Evolutionary conservation across 2,113 vertebrate genomes (phyloP), one percentile per base, ranked within the genome.

Genomic region (Stegastes partitus): DNA sequence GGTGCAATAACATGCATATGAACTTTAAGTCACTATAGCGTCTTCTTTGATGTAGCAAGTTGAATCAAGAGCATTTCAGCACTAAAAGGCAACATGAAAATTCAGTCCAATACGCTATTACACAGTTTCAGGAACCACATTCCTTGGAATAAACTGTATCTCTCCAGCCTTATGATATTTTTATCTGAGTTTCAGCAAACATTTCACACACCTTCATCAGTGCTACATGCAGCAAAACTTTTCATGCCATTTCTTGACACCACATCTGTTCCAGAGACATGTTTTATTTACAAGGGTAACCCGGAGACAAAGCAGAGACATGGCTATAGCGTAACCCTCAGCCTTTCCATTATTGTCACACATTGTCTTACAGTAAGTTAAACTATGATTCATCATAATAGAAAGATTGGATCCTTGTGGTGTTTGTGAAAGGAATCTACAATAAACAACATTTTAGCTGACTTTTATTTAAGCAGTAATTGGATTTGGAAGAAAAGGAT

Each of bases 391-490:
- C 42, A 62, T 71, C 44, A 57, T 65, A 71, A 83, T 47, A 68
- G 58, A 65, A 81, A 88, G 50, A 85, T 68, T 81, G 74, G 70
- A 84, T 88, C 72, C 69, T 64, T 86, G 57, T 86, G 79, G 39
- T 68, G 57, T 72, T 80, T 59, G 14, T 73, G 56, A 82, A 44
- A 23, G 7, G 4, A 63, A n/a, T 84, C 59, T 70, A 85, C 83
- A 77, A 69, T 10, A 89, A 87, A 86, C 67, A 88, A 5, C 19
- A 58, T 83, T 76, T 75, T 61, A 67, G 39, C 51, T 76, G 70
- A 39, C 18, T 34, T 67, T 70, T 31, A 50, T 65, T 77, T 77
- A 11, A 78, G 39, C 42, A 50, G 18, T 72, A 59, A 89, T 81
- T 83, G 4, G 25, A 70, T 82, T 83, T 79, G 39, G 64, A 77